A percentile compares a stretch with the other conserved stretches of the same genome.
Evolutionary conservation across 2,888 invertebrate species (phyloP).

Genomic region (Cheilosia soror): DNA sequence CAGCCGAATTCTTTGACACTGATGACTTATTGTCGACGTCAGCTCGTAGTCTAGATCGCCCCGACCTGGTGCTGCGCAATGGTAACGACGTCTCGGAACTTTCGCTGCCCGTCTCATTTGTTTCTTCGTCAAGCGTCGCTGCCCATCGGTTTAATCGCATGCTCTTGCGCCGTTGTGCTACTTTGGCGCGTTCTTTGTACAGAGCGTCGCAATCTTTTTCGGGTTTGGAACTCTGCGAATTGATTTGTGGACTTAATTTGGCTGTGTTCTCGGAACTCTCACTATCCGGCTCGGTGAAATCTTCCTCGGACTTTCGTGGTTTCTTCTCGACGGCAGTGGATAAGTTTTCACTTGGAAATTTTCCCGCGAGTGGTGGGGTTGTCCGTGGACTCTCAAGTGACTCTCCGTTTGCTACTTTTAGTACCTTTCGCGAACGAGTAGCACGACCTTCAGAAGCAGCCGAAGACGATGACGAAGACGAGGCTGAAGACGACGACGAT

Average conservation of each 20-base stretch:
- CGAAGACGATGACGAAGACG: slow-evolving; percentile 14
- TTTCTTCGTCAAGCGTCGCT: slow-evolving; percentile 3
- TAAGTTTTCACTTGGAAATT: background rate
- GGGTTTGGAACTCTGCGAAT: background rate
- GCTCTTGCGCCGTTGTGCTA: slow-evolving; percentile 32
- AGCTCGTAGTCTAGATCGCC: slow-evolving; percentile 10
- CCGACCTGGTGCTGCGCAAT: slow-evolving; percentile 11
- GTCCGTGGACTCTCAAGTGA: background rate
- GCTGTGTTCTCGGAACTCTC: slow-evolving; percentile 30
- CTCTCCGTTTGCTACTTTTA: background rate
- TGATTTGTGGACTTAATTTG: background rate
- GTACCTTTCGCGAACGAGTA: slow-evolving; percentile 37
- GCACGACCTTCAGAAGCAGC: slow-evolving; percentile 25
- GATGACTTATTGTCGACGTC: background rate
- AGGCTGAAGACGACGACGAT: slow-evolving; percentile 7
- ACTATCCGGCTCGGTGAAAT: slow-evolving; percentile 42
- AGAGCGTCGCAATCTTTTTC: background rate
- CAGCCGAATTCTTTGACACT: background rate
- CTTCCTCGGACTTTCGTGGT: background rate
- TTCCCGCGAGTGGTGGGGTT: background rate
- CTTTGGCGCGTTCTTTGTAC: slow-evolving; percentile 31
- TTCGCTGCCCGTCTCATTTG: slow-evolving; percentile 50
- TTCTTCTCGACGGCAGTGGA: background rate
- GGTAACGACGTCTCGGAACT: slow-evolving; percentile 29
- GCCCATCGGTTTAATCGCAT: slow-evolving; percentile 21